Evolutionary conservation across 2,888 invertebrate genomes (phyloP).

Genomic region (Tetramorium bicarinatum): DNA sequence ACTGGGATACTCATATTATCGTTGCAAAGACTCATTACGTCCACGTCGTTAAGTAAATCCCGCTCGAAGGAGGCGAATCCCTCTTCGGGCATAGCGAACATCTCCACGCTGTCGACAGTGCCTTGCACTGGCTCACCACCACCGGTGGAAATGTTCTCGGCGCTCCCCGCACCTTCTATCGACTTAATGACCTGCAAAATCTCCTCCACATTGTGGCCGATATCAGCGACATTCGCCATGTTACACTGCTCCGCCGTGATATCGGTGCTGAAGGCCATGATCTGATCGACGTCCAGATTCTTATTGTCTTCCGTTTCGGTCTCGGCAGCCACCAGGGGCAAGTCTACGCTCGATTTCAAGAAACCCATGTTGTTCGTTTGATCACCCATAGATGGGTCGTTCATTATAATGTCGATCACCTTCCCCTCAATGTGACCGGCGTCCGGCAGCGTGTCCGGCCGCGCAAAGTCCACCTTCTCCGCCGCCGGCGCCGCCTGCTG

Average conservation of each 20-base stretch:
- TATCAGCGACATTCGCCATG: constrained; percentile 87
- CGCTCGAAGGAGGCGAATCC: constrained; percentile 82
- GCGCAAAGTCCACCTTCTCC: constrained; percentile 72
- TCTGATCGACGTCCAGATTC: constrained; percentile 79
- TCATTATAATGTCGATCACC: constrained; percentile 85
- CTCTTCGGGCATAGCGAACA: constrained; percentile 83
- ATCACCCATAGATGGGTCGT: constrained; percentile 86
- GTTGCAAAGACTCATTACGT: constrained; percentile 83
- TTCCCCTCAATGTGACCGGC: constrained; percentile 85
- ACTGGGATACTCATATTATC: constrained; percentile 79
- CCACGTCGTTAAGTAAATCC: constrained; percentile 83
- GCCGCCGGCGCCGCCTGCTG: constrained; percentile 85
- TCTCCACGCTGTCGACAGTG: constrained; percentile 78
- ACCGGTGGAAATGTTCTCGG: constrained; percentile 72
- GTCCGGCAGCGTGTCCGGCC: constrained; percentile 85
- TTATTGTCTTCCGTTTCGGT: constrained; percentile 73
- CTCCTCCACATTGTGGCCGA: constrained; percentile 89
- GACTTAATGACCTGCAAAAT: constrained; percentile 93
- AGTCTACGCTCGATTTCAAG: constrained; percentile 82
- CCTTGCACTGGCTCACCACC: constrained; percentile 72
- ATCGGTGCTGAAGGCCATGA: constrained; percentile 79
- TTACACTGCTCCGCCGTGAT: constrained; percentile 75
- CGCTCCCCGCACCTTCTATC: constrained; percentile 88
- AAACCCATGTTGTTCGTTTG: constrained; percentile 85
- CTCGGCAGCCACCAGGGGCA: constrained; percentile 76